These are phyloP conservation scores for Thomomys bottae DNA, from an alignment of 2,113 vertebrate genomes.

Conservation along the genomic window DNA sequence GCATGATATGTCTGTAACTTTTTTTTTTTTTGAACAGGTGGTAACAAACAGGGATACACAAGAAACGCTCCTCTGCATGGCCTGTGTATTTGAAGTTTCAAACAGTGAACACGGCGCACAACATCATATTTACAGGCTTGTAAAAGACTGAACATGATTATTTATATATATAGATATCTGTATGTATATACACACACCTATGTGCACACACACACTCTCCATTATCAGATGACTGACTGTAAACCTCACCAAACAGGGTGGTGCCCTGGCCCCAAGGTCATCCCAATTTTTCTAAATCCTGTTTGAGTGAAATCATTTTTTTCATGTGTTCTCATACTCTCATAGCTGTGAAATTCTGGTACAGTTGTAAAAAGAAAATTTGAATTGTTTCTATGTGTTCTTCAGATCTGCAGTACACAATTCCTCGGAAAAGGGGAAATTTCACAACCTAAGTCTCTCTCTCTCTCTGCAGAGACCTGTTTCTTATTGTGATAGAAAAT, in stretches of 20 bases:
- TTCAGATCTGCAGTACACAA: constrained; percentile 85
- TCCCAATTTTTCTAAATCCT: constrained; percentile 90
- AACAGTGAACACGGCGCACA: constrained; percentile 99
- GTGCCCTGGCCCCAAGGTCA: constrained; percentile 92
- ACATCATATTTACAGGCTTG: constrained; percentile 99
- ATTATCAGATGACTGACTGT: constrained; percentile 90
- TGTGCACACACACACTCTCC: constrained; percentile 81
- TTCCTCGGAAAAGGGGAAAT: constrained; percentile 84
- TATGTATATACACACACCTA: constrained; percentile 74
- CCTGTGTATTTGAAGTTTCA: constrained; percentile 99
- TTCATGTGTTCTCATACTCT: constrained; percentile 92
- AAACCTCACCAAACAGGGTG: constrained; percentile 94
- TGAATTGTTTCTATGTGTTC: constrained; percentile 89
- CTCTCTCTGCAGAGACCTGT: constrained; percentile 84
- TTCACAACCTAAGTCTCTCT: constrained; percentile 82
- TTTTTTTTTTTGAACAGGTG: constrained; percentile 87
- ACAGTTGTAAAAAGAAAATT: constrained; percentile 93
- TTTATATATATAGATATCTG: constrained; percentile 87
- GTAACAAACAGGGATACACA: constrained; percentile 99
- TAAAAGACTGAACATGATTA: constrained; percentile 95
- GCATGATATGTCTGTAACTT: background rate
- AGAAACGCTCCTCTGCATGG: constrained; percentile 99
- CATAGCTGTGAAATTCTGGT: constrained; percentile 98
- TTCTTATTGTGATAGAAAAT: constrained; percentile 85
- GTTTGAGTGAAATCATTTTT: constrained; percentile 90